These are phyloP conservation scores for Atopsyche davidsoni DNA, from an alignment of 1,140 invertebrate species.

Conservation along the genomic window DNA sequence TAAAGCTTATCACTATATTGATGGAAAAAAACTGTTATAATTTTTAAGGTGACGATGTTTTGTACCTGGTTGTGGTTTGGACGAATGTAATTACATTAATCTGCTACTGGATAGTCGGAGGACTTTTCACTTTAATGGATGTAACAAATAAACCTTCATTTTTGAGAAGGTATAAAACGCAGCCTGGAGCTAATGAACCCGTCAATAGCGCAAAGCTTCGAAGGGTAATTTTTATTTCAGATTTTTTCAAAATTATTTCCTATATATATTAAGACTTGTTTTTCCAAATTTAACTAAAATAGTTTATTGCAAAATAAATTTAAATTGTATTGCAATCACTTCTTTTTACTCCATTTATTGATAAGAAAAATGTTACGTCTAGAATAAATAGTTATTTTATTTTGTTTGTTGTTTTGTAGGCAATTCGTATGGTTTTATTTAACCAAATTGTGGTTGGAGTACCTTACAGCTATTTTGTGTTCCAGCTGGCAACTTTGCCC, in stretches of 20 bases:
- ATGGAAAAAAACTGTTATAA: too few relatives aligned
- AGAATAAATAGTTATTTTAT: too few relatives aligned
- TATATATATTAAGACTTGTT: too few relatives aligned
- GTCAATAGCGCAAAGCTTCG: slow-evolving; percentile 13
- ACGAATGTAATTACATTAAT: slow-evolving; percentile 13
- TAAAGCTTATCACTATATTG: too few relatives aligned
- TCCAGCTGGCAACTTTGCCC: slow-evolving; percentile 59
- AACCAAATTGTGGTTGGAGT: slow-evolving; percentile 73
- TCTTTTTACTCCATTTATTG: too few relatives aligned
- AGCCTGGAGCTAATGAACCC: slow-evolving; percentile 27
- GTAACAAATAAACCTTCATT: slow-evolving; percentile 22
- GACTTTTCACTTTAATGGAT: slow-evolving; percentile 20
- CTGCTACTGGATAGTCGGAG: slow-evolving; percentile 23
- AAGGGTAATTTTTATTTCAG: slow-evolving; percentile 9
- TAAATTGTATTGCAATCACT: too few relatives aligned
- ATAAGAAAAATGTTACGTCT: too few relatives aligned
- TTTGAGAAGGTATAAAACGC: slow-evolving; percentile 25
- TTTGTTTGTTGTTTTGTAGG: slow-evolving; percentile 46
- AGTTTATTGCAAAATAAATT: too few relatives aligned
- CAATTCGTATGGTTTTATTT: slow-evolving; percentile 66
- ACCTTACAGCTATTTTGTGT: slow-evolving; percentile 57
- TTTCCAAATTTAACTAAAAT: too few relatives aligned
- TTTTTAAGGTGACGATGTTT: slow-evolving; percentile 34
- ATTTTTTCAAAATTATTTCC: too few relatives aligned
- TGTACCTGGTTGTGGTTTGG: slow-evolving; percentile 19